Percentiles rank a stretch among this genome's conserved stretches.
phyloP scores from a whole-genome alignment of 2,888 invertebrate species.

The Pachydiplax longipennis region DNA sequence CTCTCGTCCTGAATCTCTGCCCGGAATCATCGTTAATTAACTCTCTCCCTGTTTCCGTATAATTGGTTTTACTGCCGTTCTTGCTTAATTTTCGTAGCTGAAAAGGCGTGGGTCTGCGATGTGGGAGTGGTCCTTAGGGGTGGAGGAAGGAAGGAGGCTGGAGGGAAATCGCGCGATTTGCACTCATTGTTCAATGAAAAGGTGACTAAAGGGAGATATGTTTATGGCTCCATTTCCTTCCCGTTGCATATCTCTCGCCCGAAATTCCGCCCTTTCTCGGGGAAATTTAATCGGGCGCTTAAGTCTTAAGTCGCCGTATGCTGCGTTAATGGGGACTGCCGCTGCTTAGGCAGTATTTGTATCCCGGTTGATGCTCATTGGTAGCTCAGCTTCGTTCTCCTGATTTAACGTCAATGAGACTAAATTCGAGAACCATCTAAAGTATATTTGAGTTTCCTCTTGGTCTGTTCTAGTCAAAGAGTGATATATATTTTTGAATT shows the following conservation, averaged over 20 bases:
- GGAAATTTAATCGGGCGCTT: too few species aligned
- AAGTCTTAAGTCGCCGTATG: too few species aligned
- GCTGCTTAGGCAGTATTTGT: too few species aligned
- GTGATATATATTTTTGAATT: too few species aligned
- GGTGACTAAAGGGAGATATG: not conserved
- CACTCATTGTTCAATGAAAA: not conserved
- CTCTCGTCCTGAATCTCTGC: slow-evolving; percentile 16
- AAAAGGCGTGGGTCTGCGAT: slow-evolving; percentile 14
- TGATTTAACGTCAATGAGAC: too few species aligned
- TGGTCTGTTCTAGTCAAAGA: too few species aligned
- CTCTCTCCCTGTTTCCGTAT: slow-evolving; percentile 42
- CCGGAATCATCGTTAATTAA: slow-evolving; percentile 39
- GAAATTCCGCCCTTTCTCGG: too few species aligned
- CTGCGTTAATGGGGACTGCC: too few species aligned
- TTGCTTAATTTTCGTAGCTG: slow-evolving; percentile 34
- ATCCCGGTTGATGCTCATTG: too few species aligned
- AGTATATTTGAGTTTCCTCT: too few species aligned
- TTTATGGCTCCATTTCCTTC: not conserved
- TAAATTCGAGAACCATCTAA: not conserved
- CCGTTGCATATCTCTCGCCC: not conserved
- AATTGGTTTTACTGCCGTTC: slow-evolving; percentile 40
- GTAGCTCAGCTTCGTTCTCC: too few species aligned
- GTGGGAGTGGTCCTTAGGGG: not conserved
- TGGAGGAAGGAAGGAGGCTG: not conserved
- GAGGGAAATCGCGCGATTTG: not conserved